Conservation (phyloP, 2,113 vertebrate genomes). For the Centropus bengalensis region DNA sequence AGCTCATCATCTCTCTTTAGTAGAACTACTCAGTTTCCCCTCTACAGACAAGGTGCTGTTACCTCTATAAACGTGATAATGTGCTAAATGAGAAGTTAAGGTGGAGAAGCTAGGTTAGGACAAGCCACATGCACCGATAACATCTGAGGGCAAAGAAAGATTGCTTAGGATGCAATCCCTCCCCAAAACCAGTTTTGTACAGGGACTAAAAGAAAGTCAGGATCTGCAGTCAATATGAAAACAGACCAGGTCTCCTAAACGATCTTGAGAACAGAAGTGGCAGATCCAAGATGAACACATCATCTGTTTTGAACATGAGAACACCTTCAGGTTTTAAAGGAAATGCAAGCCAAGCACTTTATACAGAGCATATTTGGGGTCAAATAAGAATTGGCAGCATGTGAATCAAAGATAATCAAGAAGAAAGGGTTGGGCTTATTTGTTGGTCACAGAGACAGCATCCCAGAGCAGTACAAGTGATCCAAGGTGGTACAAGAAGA, state of each 20-base stretch:
- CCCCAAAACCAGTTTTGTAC: neutral
- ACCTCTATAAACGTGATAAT: neutral
- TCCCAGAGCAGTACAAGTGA: neutral
- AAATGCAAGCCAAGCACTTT: neutral
- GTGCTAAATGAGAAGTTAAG: neutral
- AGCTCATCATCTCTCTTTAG: neutral
- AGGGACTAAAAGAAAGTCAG: neutral
- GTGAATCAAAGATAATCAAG: neutral
- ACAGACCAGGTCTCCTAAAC: neutral
- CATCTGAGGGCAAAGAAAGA: neutral
- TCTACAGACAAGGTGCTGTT: neutral
- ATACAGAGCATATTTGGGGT: neutral
- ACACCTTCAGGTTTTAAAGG: neutral
- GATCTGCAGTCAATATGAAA: neutral
- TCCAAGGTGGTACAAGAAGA: neutral
- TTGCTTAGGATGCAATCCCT: neutral
- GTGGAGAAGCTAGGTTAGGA: neutral
- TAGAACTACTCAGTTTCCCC: neutral
- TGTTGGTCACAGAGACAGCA: neutral
- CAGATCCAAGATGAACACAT: neutral
- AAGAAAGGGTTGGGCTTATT: neutral
- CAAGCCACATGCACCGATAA: neutral
- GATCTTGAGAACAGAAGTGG: neutral
- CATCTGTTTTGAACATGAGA: neutral
- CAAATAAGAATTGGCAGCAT: neutral